Evolutionary conservation across 1,140 invertebrate species (phyloP), one percentile per base, ranked within the genome.

Genomic region (Drosophila sproati): DNA sequence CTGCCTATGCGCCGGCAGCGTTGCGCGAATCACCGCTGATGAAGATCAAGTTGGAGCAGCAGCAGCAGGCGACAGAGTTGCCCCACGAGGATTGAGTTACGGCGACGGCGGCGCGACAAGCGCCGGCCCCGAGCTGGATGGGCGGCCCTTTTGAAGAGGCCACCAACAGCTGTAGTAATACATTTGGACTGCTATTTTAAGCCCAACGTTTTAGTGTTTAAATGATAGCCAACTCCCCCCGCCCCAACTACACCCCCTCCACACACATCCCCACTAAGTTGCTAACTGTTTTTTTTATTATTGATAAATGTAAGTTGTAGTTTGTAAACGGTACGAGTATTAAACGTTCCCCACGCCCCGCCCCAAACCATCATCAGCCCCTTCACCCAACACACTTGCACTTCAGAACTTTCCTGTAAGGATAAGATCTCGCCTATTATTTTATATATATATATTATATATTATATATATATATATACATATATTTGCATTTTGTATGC

Each of bases 171-270:
- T 20, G 20, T 20, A 12, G 28, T 63, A 59, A 85, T 35, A 70
- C 54, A 76, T 85, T 91, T 90, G 91, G 91, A 92, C 91, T 92
- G 91, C 87, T 91, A 91, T 90, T 91, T 88, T 87, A 91, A 82
- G 78, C 82, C 90, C 90, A 91, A 91, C 88, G 83, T 91, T 78
- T 85, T 43, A 75, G 72, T 75, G 61, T 41, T 64, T 37, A 62
- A 43, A 34, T 34, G 20, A 20, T 34, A 8, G 10, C 10, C n/a
- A n/a, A n/a, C 6, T 4, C 39, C 2, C 39, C 39, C 4, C 10
- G 10, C 48, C 48, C 32, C 7, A 20, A 20, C 20, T 20, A 20
- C 20, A 20, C 20, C 20, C 20, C 20, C 20, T 1, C 20, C 20
- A 20, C 20, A 20, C 20, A 20, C 20, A 20, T 20, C 20, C 20